Base-by-base conservation (phyloP, 2,888 invertebrate species). In the Chydorus sphaericus region DNA sequence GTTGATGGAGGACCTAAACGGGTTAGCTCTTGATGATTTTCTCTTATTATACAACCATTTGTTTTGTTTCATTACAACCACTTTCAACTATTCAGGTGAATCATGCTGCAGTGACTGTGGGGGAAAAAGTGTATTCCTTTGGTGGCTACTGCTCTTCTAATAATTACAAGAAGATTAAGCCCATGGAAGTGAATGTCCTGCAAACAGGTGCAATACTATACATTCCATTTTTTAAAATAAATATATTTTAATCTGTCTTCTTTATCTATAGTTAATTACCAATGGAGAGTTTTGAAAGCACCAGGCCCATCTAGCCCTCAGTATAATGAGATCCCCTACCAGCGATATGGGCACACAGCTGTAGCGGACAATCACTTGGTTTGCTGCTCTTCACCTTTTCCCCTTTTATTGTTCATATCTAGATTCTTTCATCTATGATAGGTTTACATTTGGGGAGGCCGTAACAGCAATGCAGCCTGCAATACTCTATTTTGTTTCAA, bases 61-160 rank as follows among this genome's bases (percentile, higher is more conserved):
- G n/a, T n/a, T n/a, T n/a, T n/a, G n/a, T n/a, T n/a, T n/a, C n/a
- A n/a, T n/a, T n/a, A n/a, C n/a, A n/a, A n/a, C n/a, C n/a, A n/a
- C n/a, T n/a, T n/a, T n/a, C n/a, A n/a, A n/a, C n/a, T n/a, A 26
- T 2, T n/a, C 28, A 44, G 44, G 91, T 91, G 14, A 91, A 91
- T 69, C 91, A 91, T 75, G 90, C 91, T n/a, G 89, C 88, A 5
- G 88, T 85, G 26, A 76, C 80, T 57, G 80, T 90, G 38, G 81
- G 79, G 20, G 79, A 83, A 62, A 80, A 77, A 65, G 85, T 94
- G 61, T 92, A 82, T 70, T 86, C 88, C 0, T 92, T 93, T 69
- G 92, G 93, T 38, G 93, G 93, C 28, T 93, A 90, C 68, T 90
- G 87, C 67, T 86, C 88, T 1, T 83, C 83, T 10, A 85, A 86